A percentile compares a stretch with the other conserved stretches of the same genome.
phyloP scores from a whole-genome alignment of 2,888 invertebrate genomes.

The Myopa tessellatipennis region DNA sequence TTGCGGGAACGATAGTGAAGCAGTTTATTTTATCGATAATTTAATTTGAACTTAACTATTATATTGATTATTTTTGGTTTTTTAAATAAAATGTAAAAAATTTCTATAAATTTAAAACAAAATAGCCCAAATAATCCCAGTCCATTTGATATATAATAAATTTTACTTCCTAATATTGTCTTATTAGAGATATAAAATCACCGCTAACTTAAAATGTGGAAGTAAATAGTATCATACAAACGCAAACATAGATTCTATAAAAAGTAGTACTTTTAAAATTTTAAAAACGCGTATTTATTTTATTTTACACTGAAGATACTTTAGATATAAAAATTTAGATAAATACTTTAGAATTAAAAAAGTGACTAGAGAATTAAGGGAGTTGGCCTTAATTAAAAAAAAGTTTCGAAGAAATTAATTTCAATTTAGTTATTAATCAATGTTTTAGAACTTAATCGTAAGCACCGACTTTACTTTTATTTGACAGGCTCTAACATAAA shows the following conservation, averaged over 20 bases:
- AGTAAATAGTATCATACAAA: too few species aligned
- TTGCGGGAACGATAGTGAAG: constrained; percentile 90
- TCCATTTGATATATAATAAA: too few species aligned
- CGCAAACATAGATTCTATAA: too few species aligned
- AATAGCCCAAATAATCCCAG: too few species aligned
- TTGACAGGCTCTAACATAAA: background rate
- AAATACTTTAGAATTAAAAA: too few species aligned
- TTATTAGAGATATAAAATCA: background rate
- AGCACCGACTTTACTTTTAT: constrained; percentile 18
- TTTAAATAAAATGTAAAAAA: constrained; percentile 34
- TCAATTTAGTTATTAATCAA: background rate
- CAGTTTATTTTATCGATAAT: constrained; percentile 83
- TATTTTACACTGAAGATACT: constrained; percentile 33
- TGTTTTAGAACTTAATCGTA: background rate
- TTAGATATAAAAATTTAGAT: constrained; percentile 35
- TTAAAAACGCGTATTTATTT: constrained; percentile 37
- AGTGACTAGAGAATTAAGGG: constrained; percentile 44
- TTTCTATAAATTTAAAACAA: background rate
- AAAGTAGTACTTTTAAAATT: background rate
- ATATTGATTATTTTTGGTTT: constrained; percentile 20
- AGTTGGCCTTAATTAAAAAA: constrained; percentile 43
- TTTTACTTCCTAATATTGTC: background rate
- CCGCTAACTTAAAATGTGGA: background rate
- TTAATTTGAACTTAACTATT: constrained; percentile 43
- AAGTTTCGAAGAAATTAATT: constrained; percentile 28